Evolutionary conservation across 2,113 vertebrate species (phyloP), one percentile per base, ranked within the genome.

Genomic region (Gobiocypris rarus): DNA sequence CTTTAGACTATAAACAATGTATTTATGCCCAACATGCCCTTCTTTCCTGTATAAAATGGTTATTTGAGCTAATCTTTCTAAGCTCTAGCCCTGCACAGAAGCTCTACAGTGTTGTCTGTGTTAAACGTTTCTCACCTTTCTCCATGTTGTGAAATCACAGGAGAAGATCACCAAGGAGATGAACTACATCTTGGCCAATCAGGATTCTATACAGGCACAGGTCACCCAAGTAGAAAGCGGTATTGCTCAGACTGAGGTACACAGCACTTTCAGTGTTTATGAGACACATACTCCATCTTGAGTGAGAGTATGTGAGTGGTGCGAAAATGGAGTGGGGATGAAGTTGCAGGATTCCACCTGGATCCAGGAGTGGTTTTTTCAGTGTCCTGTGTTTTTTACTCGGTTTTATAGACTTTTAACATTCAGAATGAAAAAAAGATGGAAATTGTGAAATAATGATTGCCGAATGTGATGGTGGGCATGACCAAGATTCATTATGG

Each of bases 111-210:
- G 54, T 50, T 3, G 1, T 17, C 9, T 9, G 48, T 61, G 22
- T 70, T 83, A 6, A n/a, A 52, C 2, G 38, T 83, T 19, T 52
- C 26, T n/a, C n/a, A 83, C 17, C 26, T 41, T 86, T 77, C 34
- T 22, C 19, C 77, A 77, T 84, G 50, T 84, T 84, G 50, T 81
- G 15, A 85, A 75, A 86, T 28, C 75, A 84, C 89, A 99, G 98
- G 97, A 99, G 63, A 98, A 98, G 89, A 94, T 99, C 86, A 95
- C 93, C 0, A 99, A 98, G 92, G 97, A 96, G 88, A 93, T 97
- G 77, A 91, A 95, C 90, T 97, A 96, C 89, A 95, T 98, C 88
- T 90, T 98, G 93, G 93, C 95, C 90, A 97, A 97, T 89, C 97
- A 99, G 93, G 97, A 98, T 91, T 95, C 89, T 0, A 96, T 99